phyloP scores from a whole-genome alignment of 2,888 invertebrate genomes.

The Amphimallon solstitiale region DNA sequence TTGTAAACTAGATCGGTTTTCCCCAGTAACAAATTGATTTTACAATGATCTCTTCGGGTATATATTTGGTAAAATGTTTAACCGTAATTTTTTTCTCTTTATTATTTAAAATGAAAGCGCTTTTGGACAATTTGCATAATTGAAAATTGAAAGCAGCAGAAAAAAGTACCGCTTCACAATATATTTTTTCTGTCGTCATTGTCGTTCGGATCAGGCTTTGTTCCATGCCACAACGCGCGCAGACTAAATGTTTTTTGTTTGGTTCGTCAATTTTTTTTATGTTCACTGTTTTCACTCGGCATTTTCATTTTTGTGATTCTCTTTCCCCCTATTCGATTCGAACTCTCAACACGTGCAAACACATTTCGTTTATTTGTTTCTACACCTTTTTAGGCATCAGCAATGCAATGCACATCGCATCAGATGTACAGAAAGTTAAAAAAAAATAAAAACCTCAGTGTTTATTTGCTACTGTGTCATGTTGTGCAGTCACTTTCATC shows the following conservation, averaged over 20 bases:
- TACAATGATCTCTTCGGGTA: too few species aligned
- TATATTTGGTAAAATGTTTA: neutral
- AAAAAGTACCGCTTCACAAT: neutral
- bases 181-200: neutral
- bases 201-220: too few species aligned
- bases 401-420: conserved; percentile 17
- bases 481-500: conserved; percentile 15
- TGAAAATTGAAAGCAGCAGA: conserved; percentile 11
- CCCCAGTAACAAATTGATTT: too few species aligned
- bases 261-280: too few species aligned
- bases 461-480: conserved; percentile 17
- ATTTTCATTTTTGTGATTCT: too few species aligned
- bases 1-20: too few species aligned
- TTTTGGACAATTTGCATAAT: conserved; percentile 18
- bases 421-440: neutral
- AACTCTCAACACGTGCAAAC: too few species aligned
- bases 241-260: too few species aligned
- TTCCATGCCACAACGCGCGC: too few species aligned
- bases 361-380: too few species aligned
- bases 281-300: too few species aligned
- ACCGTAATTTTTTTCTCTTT: neutral
- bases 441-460: neutral
- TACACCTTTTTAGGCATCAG: neutral
- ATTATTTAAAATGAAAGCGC: neutral
- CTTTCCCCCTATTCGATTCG: too few species aligned